A percentile compares a stretch with the other conserved stretches of the same genome.
Evolutionary conservation across 2,888 invertebrate genomes (phyloP).

Genomic region (Sinhomidia bicolor): DNA sequence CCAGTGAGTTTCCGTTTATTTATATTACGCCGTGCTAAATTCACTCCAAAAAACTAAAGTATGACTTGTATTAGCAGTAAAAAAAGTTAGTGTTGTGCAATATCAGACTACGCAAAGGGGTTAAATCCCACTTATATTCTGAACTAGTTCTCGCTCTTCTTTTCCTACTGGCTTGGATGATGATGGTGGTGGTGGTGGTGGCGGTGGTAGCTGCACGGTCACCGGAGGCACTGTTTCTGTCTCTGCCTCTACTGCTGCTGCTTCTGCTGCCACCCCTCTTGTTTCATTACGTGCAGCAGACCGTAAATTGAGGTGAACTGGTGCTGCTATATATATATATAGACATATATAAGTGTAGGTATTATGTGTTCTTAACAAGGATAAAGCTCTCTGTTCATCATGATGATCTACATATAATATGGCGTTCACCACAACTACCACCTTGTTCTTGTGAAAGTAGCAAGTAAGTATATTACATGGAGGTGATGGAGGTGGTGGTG

Average conservation of each 20-base stretch:
- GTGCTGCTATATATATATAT: no score
- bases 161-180: background rate
- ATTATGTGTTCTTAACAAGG: slow-evolving; percentile 6
- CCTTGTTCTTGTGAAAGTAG: background rate
- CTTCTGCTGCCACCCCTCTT: slow-evolving; percentile 11
- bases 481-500: no score
- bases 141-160: background rate
- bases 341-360: no score
- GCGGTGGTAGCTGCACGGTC: background rate
- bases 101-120: slow-evolving; percentile 45
- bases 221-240: no score
- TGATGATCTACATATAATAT: slow-evolving; percentile 26
- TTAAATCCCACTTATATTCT: slow-evolving; percentile 30
- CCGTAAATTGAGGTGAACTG: slow-evolving; percentile 51
- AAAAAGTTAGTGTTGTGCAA: slow-evolving; percentile 34
- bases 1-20: background rate
- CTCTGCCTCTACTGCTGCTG: background rate
- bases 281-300: slow-evolving; percentile 54
- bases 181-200: no score
- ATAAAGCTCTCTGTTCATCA: slow-evolving; percentile 20
- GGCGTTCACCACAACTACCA: background rate
- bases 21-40: background rate
- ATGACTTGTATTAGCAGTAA: slow-evolving; percentile 48
- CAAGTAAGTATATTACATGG: background rate
- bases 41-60: slow-evolving; percentile 12